Base-by-base conservation (phyloP, 2,888 invertebrate genomes). In the Schrankia costaestrigalis region DNA sequence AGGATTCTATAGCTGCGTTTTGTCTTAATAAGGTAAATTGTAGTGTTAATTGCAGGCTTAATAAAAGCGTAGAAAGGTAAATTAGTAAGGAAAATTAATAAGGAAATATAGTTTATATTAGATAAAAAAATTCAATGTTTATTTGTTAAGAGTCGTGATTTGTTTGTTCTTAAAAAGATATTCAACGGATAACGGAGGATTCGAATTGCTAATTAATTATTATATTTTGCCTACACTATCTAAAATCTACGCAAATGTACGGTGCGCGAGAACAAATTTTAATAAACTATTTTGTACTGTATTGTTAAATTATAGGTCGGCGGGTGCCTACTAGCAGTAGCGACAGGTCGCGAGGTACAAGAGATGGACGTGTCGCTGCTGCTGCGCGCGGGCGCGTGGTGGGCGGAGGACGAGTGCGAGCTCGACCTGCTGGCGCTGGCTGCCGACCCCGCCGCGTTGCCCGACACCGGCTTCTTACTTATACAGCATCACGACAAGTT, bases 351-450 rank as follows among this genome's bases (percentile, higher is more conserved):
- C 35, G 99, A 99, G 81, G 93, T 99, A 7, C 97, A 99, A 71
- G 99, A 99, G 87, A 94, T 99, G 92, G 98, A 99, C 80, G 97
- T 99, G 58, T 95, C 97, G 0, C 87, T 97, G 27, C 87, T 99
- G 14, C 87, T 99, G 24, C 88, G 95, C n/a, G 95, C 97, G 64
- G 93, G 97, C 33, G 95, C 96, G 4, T 93, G 93, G 46, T 99
- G 98, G 98, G 90, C 97, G 39, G 97, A 97, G 82, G 98, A 99
- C 80, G 97, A 98, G 80, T 97, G 97, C 71, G 98, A 99, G 81
- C 93, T 98, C 68, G 99, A 99, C 82, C 94, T 99, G 58, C 90
- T 98, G 56, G 95, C 94, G 68, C 83, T 95, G 29, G 91, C 91
- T 38, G 92, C 92, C 49, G 95, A 95, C 69, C 92, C 92, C 26